Evolutionary conservation across 2,888 invertebrate genomes (phyloP).

Genomic region (Sympetrum striolatum): DNA sequence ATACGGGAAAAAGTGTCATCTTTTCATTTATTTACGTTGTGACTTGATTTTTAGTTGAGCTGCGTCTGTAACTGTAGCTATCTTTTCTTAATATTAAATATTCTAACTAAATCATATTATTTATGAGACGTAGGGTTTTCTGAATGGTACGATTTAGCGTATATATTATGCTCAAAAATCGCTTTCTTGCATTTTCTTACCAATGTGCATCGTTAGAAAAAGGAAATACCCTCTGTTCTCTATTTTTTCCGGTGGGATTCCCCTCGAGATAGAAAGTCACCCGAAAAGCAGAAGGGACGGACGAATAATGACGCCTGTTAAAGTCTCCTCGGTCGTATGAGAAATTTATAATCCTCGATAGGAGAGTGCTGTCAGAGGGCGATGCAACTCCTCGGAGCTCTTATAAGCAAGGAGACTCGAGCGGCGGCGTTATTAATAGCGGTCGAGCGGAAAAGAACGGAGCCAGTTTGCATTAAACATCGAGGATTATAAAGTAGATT

Average conservation of each 20-base stretch:
- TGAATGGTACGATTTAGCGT: too few species aligned
- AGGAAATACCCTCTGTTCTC: neutral
- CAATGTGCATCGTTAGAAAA: neutral
- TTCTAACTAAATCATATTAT: too few species aligned
- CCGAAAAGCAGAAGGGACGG: neutral
- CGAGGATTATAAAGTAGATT: conserved; percentile 20
- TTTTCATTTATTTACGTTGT: too few species aligned
- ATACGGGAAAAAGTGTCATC: too few species aligned
- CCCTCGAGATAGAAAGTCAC: neutral
- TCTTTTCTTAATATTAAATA: too few species aligned
- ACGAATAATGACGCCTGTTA: conserved; percentile 13
- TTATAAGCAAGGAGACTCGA: neutral
- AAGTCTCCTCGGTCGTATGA: conserved; percentile 4
- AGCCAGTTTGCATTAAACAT: conserved; percentile 1
- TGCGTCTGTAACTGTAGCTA: too few species aligned
- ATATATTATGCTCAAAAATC: too few species aligned
- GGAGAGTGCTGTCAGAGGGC: conserved; percentile 9
- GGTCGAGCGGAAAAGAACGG: neutral
- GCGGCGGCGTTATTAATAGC: conserved; percentile 18
- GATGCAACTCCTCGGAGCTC: neutral
- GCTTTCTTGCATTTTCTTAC: neutral
- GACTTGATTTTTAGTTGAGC: too few species aligned
- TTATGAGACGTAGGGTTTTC: too few species aligned
- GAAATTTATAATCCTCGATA: conserved; percentile 36
- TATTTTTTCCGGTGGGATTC: neutral